Base-by-base conservation (phyloP, 2,797 vertebrate genomes). In the Melanotaenia maccullochi region DNA sequence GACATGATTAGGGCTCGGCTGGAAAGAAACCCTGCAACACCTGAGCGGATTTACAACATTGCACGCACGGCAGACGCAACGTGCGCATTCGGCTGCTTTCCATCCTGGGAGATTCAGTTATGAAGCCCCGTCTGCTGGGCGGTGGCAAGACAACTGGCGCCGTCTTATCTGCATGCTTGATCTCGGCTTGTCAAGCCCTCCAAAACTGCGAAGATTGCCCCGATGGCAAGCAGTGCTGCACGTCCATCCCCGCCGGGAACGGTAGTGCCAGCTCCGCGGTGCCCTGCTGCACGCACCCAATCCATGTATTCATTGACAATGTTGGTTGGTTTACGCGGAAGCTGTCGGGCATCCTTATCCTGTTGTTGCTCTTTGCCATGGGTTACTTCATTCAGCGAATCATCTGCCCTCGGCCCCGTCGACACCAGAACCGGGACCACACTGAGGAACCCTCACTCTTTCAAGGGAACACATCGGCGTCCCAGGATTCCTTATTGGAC, bases 341-440 rank as follows among this genome's bases (percentile, higher is more conserved):
- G 90, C 95, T 98, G 64, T 98, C 97, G 0, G 97, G 97, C 61
- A 95, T 98, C 75, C 94, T 98, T 58, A 96, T 98, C 86, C 93
- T 98, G 78, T 79, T 97, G 20, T 93, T 97, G 70, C 96, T 98
- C 68, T 96, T 98, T 71, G 96, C 96, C 80, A 96, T 97, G 93
- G 97, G 97, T 55, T 98, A 97, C 90, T 96, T 97, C 82, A 95
- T 98, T 77, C 97, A 96, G 92, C 92, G 96, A 61, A 95, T 97
- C 87, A 95, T 96, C 83, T 98, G 93, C 89, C 97, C 96, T 40
- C 93, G 94, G 75, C 96, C 95, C n/a, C 95, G 95, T 73, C 83
- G 95, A 38, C 83, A 85, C 82, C 90, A 64, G 71, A 71, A 85
- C 77, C 79, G 79, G 36, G 91, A 87, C 55, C 90, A 84, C 66